Percentiles rank a stretch among this genome's conserved stretches.
phyloP scores from a whole-genome alignment of 2,888 invertebrate species.

The Napeogenes inachia region DNA sequence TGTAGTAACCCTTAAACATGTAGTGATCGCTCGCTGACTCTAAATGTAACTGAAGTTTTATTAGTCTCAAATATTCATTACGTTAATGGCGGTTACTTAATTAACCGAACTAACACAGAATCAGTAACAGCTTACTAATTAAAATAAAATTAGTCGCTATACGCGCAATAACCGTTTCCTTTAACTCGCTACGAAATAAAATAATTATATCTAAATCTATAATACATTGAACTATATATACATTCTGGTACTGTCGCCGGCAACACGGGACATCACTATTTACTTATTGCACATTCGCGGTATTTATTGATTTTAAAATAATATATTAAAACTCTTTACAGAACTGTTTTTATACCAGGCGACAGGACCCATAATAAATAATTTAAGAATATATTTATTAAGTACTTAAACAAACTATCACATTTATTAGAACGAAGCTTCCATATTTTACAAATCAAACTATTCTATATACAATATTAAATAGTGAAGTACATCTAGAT shows the following conservation, averaged over 20 bases:
- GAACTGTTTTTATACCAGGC: conserved; percentile 35
- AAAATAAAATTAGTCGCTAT: conserved; percentile 38
- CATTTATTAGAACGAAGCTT: conserved; percentile 74
- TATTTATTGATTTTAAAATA: conserved; percentile 20
- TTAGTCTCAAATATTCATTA: conserved; percentile 2
- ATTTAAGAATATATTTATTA: conserved; percentile 72
- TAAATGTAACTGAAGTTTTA: not conserved
- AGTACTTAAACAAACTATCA: conserved; percentile 76
- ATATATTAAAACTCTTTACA: conserved; percentile 12
- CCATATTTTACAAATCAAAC: conserved; percentile 57
- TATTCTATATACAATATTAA: conserved; percentile 44
- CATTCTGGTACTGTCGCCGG: conserved; percentile 48
- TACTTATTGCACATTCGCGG: conserved; percentile 39
- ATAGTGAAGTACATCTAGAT: conserved; percentile 53
- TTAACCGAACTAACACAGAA: conserved; percentile 37
- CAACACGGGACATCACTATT: conserved; percentile 27
- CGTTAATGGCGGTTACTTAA: conserved; percentile 16
- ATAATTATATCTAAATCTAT: conserved; percentile 37
- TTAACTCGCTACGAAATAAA: conserved; percentile 40
- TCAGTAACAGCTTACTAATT: conserved; percentile 39
- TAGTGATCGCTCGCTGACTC: conserved; percentile 3
- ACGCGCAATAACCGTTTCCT: conserved; percentile 15
- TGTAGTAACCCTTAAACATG: not conserved
- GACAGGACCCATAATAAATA: conserved; percentile 62
- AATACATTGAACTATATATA: conserved; percentile 54